Conservation (phyloP, 2,113 vertebrate species). For the Cyprinodon brontotheroides region DNA sequence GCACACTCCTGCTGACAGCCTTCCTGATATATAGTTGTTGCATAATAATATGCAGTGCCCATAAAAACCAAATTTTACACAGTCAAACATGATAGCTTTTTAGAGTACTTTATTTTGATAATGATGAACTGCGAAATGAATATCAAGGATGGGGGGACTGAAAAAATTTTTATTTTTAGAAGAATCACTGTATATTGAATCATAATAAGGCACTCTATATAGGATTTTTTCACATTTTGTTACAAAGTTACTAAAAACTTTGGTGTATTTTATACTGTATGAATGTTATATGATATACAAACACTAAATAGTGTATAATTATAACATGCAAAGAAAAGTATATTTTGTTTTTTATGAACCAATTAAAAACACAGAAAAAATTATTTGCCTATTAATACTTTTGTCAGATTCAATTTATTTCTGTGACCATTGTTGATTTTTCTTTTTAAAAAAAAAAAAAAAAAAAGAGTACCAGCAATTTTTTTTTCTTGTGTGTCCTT, state of each 20-base stretch:
- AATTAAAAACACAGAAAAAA: no score
- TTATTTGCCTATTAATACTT: no score
- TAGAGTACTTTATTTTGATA: conserved; percentile 9
- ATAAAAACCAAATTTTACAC: conserved; percentile 27
- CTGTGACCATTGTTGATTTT: no score
- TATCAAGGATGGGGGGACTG: background rate
- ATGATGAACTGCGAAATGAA: background rate
- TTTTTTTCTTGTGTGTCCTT: no score
- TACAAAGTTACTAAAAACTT: background rate
- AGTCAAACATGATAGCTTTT: background rate
- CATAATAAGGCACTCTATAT: background rate
- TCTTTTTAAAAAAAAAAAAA: no score
- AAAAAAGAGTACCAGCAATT: no score
- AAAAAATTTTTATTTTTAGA: background rate
- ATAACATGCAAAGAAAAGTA: no score
- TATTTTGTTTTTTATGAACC: no score
- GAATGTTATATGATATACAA: no score
- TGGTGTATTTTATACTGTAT: no score
- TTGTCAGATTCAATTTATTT: no score
- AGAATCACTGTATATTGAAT: background rate
- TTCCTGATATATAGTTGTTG: conserved; percentile 42
- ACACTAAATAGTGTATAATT: no score
- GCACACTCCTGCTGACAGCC: conserved; percentile 35
- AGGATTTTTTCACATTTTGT: background rate
- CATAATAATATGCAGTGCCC: conserved; percentile 34